Percentiles rank a stretch among this genome's conserved stretches.
These are phyloP conservation scores for Galago senegalensis DNA, from an alignment of 2,797 vertebrate species.

Conservation along the genomic window DNA sequence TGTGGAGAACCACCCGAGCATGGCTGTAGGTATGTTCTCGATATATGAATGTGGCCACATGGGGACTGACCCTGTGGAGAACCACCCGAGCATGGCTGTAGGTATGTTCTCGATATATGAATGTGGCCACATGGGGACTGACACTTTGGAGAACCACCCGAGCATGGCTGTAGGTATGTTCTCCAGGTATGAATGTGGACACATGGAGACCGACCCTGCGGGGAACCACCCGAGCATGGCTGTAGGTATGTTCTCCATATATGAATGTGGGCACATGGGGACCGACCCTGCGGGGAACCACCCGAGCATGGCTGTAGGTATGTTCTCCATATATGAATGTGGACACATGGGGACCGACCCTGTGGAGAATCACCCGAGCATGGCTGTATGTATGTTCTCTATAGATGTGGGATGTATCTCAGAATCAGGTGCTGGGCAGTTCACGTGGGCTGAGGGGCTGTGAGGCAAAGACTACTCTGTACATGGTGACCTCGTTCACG, in stretches of 20 bases:
- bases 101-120: neutral
- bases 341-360: no score
- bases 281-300: neutral
- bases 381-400: no score
- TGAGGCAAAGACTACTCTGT: no score
- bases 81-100: no score
- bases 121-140: neutral
- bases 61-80: no score
- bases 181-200: neutral
- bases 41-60: no score
- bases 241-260: neutral
- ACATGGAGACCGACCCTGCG: neutral
- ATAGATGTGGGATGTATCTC: neutral
- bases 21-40: no score
- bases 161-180: no score
- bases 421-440: neutral
- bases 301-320: neutral
- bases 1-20: no score
- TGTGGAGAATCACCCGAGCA: no score
- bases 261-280: neutral
- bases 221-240: neutral
- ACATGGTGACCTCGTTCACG: neutral
- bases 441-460: neutral
- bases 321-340: no score
- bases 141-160: neutral